Base-by-base conservation (phyloP, 2,113 vertebrate species). In the Antigone vipio region DNA sequence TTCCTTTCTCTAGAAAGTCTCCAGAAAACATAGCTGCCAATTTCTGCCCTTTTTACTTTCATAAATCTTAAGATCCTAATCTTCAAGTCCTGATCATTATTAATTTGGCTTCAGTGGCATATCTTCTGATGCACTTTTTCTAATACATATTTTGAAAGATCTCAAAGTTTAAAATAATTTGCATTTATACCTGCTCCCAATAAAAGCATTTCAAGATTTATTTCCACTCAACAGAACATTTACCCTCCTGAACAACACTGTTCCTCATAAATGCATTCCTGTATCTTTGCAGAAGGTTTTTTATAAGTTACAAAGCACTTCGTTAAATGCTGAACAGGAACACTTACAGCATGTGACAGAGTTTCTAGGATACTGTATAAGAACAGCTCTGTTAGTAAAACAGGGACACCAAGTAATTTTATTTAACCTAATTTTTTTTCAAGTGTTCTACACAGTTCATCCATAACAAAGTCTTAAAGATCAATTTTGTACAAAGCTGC, bases 371-470 rank as follows among this genome's bases (percentile, higher is more conserved):
- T 95, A 95, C 92, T 80, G 34, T 86, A 29, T 52, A 93, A 90
- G 85, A 96, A 86, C 90, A 74, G 67, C 55, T 71, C 78, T 66
- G 63, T 71, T 63, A 84, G 90, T 90, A 96, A 96, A 97, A 97
- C 76, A 95, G 76, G 95, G 96, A 80, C 95, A 95, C 85, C 72
- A 77, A 90, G 92, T 93, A 92, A 97, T 94, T 95, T 96, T 94
- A 96, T 91, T 96, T 96, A 95, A 95, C 95, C 95, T 96, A 52
- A 63, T 96, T 96, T 93, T 53, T 53, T 89, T 95, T 58, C 35
- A 78, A 86, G 64, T n/a, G 72, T 75, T 92, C 69, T 68, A 94
- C 84, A 85, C 84, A 92, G 81, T 89, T 84, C 52, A 92, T 64
- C 79, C 80, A 78, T 93, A 92, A 87, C 72, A 56, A 85, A 87